Evolutionary conservation across 2,888 invertebrate genomes (phyloP).

Genomic region (Dione juno): DNA sequence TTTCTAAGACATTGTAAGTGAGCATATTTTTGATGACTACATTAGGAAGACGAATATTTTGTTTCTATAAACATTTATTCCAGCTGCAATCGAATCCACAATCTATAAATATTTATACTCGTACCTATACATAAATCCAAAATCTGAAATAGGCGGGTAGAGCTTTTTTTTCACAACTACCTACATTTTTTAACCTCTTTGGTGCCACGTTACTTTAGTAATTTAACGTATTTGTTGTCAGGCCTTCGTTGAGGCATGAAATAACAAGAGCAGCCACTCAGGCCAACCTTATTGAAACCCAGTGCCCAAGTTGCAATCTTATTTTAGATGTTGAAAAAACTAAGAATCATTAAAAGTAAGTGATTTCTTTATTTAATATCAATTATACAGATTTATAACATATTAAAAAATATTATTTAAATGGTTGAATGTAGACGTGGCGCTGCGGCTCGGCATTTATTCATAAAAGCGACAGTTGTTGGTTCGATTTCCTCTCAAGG

Average conservation of each 20-base stretch:
- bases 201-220: neutral
- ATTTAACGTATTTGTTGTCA: neutral
- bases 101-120: no score
- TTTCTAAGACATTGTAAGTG: no score
- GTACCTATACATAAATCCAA: neutral
- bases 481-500: no score
- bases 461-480: no score
- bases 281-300: neutral
- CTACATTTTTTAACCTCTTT: neutral
- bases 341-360: neutral
- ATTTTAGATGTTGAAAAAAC: neutral
- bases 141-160: neutral
- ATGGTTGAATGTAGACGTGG: no score
- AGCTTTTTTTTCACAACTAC: neutral
- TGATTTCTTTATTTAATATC: neutral
- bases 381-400: no score
- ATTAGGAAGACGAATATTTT: no score
- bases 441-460: no score
- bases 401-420: no score
- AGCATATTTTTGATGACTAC: no score
- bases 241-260: neutral
- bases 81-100: no score
- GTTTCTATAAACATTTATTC: no score
- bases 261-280: neutral
- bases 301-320: neutral